Conservation (phyloP, 2,113 vertebrate species). For the Prochilodus magdalenae region DNA sequence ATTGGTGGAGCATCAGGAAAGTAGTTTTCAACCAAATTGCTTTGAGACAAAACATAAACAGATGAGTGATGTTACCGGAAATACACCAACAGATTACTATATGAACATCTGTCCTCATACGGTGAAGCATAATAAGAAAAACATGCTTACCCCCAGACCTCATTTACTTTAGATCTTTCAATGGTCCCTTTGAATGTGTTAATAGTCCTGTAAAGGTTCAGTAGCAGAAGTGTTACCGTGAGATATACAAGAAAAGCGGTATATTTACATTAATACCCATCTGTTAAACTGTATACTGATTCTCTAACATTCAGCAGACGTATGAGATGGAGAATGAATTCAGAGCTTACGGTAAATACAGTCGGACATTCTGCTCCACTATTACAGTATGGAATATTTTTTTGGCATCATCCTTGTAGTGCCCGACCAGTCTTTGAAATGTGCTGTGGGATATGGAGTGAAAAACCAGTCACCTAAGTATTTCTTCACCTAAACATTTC, state of each 20-base stretch:
- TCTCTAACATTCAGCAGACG: not conserved
- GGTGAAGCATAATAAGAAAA: not conserved
- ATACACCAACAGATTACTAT: not conserved
- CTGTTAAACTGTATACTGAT: not conserved
- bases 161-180: not conserved
- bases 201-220: not conserved
- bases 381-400: not conserved
- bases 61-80: not conserved
- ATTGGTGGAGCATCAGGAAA: constrained; percentile 5
- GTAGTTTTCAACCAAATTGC: not conserved
- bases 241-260: no score
- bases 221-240: not conserved
- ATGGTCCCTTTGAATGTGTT: not conserved
- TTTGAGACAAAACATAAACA: not conserved
- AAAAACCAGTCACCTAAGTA: not conserved
- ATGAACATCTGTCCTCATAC: not conserved
- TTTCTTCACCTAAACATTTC: not conserved
- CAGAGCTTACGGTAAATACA: not conserved
- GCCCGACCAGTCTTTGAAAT: not conserved
- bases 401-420: constrained; percentile 20
- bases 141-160: not conserved
- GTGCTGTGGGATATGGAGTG: not conserved
- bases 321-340: not conserved
- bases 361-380: not conserved
- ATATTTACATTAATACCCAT: no score